Percentiles rank a stretch among this genome's conserved stretches.
Evolutionary conservation across 1,140 invertebrate species (phyloP).

Genomic region (Drosophila auraria): DNA sequence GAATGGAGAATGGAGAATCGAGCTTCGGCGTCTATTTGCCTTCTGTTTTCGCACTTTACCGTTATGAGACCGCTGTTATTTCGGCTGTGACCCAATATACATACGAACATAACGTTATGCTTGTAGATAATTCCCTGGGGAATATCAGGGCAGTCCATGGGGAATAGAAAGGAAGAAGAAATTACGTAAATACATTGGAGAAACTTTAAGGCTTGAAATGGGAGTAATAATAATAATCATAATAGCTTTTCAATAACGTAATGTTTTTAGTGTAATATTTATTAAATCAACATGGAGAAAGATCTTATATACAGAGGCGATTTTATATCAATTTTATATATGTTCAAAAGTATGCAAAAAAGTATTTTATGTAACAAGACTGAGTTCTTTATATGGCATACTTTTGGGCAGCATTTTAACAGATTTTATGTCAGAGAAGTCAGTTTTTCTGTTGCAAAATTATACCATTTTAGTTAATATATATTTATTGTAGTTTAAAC

Average conservation of each 20-base stretch:
- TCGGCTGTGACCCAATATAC: conserved; percentile 53
- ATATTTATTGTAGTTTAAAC: too few species aligned
- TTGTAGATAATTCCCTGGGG: conserved; percentile 5
- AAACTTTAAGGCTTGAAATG: background rate
- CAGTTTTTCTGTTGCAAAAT: background rate
- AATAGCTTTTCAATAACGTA: too few species aligned
- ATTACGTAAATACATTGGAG: background rate
- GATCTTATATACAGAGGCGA: background rate
- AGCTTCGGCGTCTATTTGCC: conserved; percentile 41
- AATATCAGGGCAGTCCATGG: background rate
- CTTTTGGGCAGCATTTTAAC: background rate
- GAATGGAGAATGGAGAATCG: conserved; percentile 38
- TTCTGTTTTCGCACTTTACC: conserved; percentile 73
- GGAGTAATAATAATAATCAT: too few species aligned
- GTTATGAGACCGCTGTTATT: conserved; percentile 64
- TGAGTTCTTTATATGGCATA: background rate
- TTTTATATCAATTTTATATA: background rate
- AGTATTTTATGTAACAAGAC: too few species aligned
- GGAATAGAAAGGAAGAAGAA: background rate
- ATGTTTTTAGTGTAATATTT: background rate
- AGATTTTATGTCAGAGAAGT: too few species aligned
- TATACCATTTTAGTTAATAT: too few species aligned
- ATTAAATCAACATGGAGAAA: too few species aligned
- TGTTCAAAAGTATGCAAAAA: background rate
- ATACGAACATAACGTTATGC: background rate